Evolutionary conservation across 2,888 invertebrate species (phyloP), one percentile per base, ranked within the genome.

Genomic region (Neria commutata): DNA sequence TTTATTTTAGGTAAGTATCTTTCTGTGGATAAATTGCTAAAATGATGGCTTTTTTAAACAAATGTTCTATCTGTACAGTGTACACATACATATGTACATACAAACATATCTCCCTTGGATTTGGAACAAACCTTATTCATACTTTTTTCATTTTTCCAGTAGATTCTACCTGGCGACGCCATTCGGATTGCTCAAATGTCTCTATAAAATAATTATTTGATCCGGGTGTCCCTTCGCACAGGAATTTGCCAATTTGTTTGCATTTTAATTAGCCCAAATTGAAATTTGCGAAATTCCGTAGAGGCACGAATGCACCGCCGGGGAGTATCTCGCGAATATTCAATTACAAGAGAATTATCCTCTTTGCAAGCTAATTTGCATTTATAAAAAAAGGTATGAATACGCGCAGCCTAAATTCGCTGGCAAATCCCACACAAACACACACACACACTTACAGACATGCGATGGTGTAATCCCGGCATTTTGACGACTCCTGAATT

Each of bases 301-400:
- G n/a, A 25, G 34, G 17, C 14, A 24, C 45, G 23, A 33, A 54
- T 17, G 42, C 29, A 2, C 48, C 2, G 24, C 24, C 4, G 5
- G 19, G 19, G 19, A 6, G 17, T 33, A 21, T 55, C 54, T 25
- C 54, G 54, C 54, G 54, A 47, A 48, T 48, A 48, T 55, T 48
- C 37, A 48, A 55, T 55, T 55, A 55, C 54, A 45, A 33, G 54
- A 16, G 54, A 23, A 54, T 46, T 54, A 55, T 55, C 54, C 54
- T 37, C 14, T 19, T 49, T 14, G 2, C n/a, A 40, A 50, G 23
- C 33, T 54, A 47, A 55, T 55, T 55, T 55, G 46, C 54, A 55
- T 55, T 40, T 48, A 33, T n/a, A 37, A 51, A 21, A 23, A 21
- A 6, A 34, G 37, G 6, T 11, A 23, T n/a, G n/a, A 51, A 37